These are phyloP conservation scores for Pachycephus smyrnensis DNA, from an alignment of 2,888 invertebrate species.

Conservation along the genomic window DNA sequence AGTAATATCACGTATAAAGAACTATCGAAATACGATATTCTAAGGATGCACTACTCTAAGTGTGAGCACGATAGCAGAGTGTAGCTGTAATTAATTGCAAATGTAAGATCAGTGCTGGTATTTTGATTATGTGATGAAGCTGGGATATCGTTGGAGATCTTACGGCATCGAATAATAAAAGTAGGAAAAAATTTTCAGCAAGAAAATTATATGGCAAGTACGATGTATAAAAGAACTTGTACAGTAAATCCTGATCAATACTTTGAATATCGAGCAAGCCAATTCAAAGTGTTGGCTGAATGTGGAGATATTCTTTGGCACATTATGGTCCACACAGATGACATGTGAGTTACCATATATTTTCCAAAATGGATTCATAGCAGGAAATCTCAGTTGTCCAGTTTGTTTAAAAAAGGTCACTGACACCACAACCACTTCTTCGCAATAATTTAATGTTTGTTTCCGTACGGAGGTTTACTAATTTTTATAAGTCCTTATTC, in stretches of 20 bases:
- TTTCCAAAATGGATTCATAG: background rate
- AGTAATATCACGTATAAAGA: background rate
- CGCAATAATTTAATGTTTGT: background rate
- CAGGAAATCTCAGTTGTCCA: background rate
- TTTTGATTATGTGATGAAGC: background rate
- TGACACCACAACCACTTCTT: background rate
- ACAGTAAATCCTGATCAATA: background rate
- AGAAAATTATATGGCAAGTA: background rate
- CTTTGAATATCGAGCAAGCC: background rate
- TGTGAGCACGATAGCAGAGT: background rate
- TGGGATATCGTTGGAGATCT: constrained; percentile 2
- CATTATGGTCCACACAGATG: constrained; percentile 9
- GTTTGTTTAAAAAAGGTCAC: background rate
- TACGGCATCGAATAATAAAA: background rate
- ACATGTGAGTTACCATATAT: background rate
- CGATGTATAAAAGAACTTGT: background rate
- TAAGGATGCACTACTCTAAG: background rate
- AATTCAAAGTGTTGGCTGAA: background rate
- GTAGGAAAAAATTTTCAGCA: background rate
- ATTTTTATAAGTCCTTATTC: background rate
- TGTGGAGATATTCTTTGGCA: constrained; percentile 11
- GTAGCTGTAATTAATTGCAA: background rate
- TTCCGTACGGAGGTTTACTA: background rate
- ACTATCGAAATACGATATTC: background rate
- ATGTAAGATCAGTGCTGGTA: background rate